These are phyloP conservation scores for Artemia sinica DNA, from an alignment of 2,888 invertebrate genomes.

Conservation along the genomic window DNA sequence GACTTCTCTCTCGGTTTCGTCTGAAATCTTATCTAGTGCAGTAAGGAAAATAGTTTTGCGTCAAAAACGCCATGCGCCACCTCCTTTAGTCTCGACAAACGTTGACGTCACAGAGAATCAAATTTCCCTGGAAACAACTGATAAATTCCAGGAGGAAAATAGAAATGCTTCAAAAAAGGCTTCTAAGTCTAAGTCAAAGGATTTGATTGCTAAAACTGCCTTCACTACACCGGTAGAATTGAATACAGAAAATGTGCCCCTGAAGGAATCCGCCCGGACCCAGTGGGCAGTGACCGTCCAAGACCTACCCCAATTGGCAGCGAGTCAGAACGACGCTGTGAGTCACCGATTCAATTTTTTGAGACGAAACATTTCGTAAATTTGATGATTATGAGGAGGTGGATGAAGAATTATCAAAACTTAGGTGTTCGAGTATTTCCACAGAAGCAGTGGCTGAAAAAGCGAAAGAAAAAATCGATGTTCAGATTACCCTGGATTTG, in stretches of 20 bases:
- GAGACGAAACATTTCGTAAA: slow-evolving; percentile 20
- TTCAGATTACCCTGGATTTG: slow-evolving; percentile 78
- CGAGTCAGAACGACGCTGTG: background rate
- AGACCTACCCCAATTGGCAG: background rate
- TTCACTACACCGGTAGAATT: no score
- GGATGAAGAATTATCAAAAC: slow-evolving; percentile 43
- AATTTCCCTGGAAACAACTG: background rate
- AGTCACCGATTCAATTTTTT: background rate
- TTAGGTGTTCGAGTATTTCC: slow-evolving; percentile 72
- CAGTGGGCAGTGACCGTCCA: slow-evolving; percentile 18
- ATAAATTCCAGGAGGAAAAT: background rate
- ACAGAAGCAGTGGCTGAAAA: slow-evolving; percentile 73
- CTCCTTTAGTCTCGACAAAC: slow-evolving; percentile 5
- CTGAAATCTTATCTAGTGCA: background rate
- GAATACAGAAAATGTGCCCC: background rate
- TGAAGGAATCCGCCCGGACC: slow-evolving; percentile 17
- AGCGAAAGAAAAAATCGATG: slow-evolving; percentile 45
- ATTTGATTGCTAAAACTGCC: background rate
- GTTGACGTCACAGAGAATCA: slow-evolving; percentile 3
- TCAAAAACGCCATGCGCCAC: slow-evolving; percentile 10
- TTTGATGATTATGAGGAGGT: slow-evolving; percentile 37
- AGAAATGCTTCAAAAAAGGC: background rate
- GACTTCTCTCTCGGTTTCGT: background rate
- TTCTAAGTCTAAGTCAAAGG: background rate
- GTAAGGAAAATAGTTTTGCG: slow-evolving; percentile 4